Conservation (phyloP, 2,113 vertebrate genomes). For the Urocynchramus pylzowi region DNA sequence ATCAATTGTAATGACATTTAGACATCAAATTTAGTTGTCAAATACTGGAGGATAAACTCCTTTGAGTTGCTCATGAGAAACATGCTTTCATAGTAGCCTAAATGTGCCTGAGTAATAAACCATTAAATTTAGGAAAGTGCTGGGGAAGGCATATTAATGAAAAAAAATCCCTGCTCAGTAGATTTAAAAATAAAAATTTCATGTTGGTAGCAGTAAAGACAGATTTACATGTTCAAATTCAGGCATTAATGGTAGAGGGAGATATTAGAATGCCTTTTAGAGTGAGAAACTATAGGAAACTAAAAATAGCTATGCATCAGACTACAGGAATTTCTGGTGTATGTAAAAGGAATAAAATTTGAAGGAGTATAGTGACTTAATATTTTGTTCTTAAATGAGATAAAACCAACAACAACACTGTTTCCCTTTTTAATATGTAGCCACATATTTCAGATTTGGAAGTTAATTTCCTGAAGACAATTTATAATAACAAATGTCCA, state of each 20-base stretch:
- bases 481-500: not conserved
- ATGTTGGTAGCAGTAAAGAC: not conserved
- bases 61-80: not conserved
- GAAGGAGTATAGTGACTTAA: not conserved
- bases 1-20: not conserved
- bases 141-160: not conserved
- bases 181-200: not conserved
- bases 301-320: not conserved
- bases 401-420: rapidly evolving
- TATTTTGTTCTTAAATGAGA: not conserved
- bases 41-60: not conserved
- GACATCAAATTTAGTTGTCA: not conserved
- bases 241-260: not conserved
- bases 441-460: not conserved
- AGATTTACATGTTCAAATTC: not conserved
- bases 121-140: not conserved
- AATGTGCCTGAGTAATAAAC: not conserved
- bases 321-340: not conserved
- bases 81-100: not conserved
- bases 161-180: not conserved
- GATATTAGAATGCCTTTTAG: not conserved
- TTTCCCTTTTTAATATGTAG: not conserved
- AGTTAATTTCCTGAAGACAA: not conserved
- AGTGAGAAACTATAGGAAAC: not conserved
- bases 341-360: not conserved